These are phyloP conservation scores for Silurus lanzhouensis DNA, from an alignment of 2,797 vertebrate species.

Conservation along the genomic window DNA sequence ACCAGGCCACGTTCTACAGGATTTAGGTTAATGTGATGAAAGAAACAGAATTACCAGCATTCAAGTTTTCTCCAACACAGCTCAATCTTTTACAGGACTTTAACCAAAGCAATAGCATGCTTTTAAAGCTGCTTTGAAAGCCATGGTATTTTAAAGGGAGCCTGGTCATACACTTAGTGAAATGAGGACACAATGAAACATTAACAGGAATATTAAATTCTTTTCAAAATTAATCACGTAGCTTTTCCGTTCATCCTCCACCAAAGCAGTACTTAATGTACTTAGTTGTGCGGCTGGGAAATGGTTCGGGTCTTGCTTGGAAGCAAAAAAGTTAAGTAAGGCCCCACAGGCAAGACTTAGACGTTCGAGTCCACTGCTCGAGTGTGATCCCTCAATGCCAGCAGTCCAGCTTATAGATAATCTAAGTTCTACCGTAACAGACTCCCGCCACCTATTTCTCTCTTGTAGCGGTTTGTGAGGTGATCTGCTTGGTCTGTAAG, in stretches of 20 bases:
- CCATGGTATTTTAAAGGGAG: neutral
- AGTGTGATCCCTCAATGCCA: neutral
- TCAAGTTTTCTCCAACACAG: conserved; percentile 63
- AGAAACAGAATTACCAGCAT: conserved; percentile 76
- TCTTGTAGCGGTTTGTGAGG: conserved; percentile 80
- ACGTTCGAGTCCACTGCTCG: neutral
- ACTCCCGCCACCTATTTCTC: conserved; percentile 77
- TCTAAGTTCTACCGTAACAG: conserved; percentile 70
- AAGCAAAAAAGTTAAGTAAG: neutral
- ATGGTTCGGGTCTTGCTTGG: conserved; percentile 1
- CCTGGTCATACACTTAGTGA: neutral
- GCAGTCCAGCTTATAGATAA: neutral
- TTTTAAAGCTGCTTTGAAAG: neutral
- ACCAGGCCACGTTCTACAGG: conserved; percentile 58
- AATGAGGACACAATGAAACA: neutral
- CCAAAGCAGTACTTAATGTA: neutral
- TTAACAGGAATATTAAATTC: neutral
- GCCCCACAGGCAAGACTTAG: neutral
- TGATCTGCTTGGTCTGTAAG: conserved; percentile 78
- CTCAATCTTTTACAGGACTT: conserved; percentile 41
- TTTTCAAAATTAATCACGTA: neutral
- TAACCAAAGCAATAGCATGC: conserved; percentile 18
- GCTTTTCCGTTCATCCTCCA: neutral
- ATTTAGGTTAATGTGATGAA: conserved; percentile 49
- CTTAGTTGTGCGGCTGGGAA: neutral